A percentile compares a stretch with the other conserved stretches of the same genome.
These are phyloP conservation scores for Micrasema longulum DNA, from an alignment of 1,140 invertebrate genomes.

Conservation along the genomic window DNA sequence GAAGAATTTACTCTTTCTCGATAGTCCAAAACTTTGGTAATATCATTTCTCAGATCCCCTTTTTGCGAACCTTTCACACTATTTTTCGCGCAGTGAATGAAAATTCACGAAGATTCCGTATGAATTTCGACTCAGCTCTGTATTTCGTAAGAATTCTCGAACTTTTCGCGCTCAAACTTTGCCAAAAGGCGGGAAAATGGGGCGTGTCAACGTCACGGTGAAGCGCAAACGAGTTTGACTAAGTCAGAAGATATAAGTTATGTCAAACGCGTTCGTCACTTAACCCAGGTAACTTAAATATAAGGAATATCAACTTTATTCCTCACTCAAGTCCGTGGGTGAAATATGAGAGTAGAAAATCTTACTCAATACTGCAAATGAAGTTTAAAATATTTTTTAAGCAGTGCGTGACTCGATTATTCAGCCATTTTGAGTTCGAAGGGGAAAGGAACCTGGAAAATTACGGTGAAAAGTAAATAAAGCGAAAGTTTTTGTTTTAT, in stretches of 20 bases:
- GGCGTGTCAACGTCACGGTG: slow-evolving; percentile 24
- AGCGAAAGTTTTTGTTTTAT: too few species aligned
- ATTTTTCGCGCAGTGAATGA: slow-evolving; percentile 32
- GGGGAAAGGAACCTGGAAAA: too few species aligned
- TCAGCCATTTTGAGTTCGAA: too few species aligned
- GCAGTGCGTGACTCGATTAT: too few species aligned
- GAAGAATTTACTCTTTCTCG: slow-evolving; percentile 26
- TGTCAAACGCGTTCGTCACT: slow-evolving; percentile 21
- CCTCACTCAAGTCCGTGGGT: not conserved
- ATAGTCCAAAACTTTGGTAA: slow-evolving; percentile 21
- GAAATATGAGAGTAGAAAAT: slow-evolving; percentile 19
- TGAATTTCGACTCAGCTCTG: slow-evolving; percentile 15
- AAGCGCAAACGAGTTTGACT: slow-evolving; percentile 11
- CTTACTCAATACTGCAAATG: too few species aligned
- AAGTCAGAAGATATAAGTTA: slow-evolving; percentile 25
- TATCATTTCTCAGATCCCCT: slow-evolving; percentile 6
- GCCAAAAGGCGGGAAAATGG: slow-evolving; percentile 4
- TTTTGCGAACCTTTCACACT: not conserved
- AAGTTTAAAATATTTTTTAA: too few species aligned
- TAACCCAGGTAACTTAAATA: slow-evolving; percentile 24
- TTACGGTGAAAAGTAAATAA: too few species aligned
- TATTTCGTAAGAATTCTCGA: slow-evolving; percentile 4
- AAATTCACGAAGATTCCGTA: slow-evolving; percentile 10
- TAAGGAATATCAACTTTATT: not conserved
- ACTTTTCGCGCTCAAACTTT: slow-evolving; percentile 26